These are phyloP conservation scores for Melieria picta DNA, from an alignment of 2,888 invertebrate genomes.

Conservation along the genomic window DNA sequence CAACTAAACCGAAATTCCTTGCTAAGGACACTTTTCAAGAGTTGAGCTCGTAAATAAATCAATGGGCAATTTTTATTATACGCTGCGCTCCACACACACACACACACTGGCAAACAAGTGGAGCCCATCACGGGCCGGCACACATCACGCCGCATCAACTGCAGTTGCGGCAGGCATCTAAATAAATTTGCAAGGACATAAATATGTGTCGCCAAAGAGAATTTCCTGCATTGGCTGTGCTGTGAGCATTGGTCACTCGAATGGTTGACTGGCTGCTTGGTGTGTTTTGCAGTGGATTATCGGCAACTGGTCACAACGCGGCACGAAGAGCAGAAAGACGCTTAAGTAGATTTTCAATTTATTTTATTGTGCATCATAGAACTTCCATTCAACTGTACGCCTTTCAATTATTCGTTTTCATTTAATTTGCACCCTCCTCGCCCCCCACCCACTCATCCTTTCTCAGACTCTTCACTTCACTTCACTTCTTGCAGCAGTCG, in stretches of 20 bases:
- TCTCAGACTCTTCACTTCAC: no score
- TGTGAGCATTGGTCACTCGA: no score
- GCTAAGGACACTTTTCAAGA: constrained; percentile 43
- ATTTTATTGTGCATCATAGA: no score
- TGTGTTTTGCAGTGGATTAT: not conserved
- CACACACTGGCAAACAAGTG: no score
- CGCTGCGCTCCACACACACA: not conserved
- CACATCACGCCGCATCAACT: constrained; percentile 22
- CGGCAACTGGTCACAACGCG: no score
- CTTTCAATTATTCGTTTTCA: constrained; percentile 6
- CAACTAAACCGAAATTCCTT: constrained; percentile 1
- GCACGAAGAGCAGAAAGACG: no score
- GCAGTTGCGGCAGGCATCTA: constrained; percentile 24
- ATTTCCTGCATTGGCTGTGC: no score
- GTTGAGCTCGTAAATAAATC: constrained; percentile 61
- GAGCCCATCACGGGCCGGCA: constrained; percentile 16
- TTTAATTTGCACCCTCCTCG: constrained; percentile 1
- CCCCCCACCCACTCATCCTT: not conserved
- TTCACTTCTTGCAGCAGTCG: constrained; percentile 43
- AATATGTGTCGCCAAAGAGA: not conserved
- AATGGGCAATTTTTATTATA: constrained; percentile 57
- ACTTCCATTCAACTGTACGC: not conserved
- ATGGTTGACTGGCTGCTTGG: not conserved
- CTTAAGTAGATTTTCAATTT: no score
- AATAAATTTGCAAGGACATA: constrained; percentile 33